Evolutionary conservation across 2,113 vertebrate genomes (phyloP).

Genomic region (Cyprinodon tularosa): DNA sequence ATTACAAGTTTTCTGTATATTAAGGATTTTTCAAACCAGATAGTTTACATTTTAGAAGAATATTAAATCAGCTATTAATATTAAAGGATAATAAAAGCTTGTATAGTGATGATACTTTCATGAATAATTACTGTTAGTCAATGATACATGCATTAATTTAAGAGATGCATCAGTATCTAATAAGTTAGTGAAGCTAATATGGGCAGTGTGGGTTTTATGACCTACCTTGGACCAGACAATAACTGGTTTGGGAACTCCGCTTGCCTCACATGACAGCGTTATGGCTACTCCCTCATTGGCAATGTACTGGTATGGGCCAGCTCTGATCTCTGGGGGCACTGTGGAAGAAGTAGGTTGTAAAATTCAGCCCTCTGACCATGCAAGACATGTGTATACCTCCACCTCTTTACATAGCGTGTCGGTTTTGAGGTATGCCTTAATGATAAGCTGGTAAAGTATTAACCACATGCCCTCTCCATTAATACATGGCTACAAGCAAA

Average conservation of each 20-base stretch:
- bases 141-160: not conserved
- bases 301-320: conserved; percentile 80
- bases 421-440: conserved; percentile 66
- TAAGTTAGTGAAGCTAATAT: conserved; percentile 31
- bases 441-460: conserved; percentile 70
- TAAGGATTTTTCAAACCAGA: not conserved
- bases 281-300: conserved; percentile 83
- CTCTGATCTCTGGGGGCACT: conserved; percentile 90
- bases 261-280: conserved; percentile 82
- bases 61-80: too few species aligned
- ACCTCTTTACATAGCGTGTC: conserved; percentile 35
- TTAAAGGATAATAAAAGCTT: not conserved
- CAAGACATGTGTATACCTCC: conserved; percentile 39
- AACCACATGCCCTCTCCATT: conserved; percentile 63
- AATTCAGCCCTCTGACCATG: conserved; percentile 65
- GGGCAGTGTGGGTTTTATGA: conserved; percentile 16
- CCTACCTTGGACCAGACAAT: conserved; percentile 90
- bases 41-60: too few species aligned
- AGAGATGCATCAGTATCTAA: conserved; percentile 11
- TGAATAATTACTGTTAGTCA: too few species aligned
- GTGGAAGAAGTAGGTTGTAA: conserved; percentile 66
- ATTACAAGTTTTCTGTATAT: not conserved
- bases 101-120: too few species aligned
- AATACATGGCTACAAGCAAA: conserved; percentile 52
- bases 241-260: conserved; percentile 81